These are phyloP conservation scores for Callinectes sapidus DNA, from an alignment of 2,888 invertebrate species.

Conservation along the genomic window DNA sequence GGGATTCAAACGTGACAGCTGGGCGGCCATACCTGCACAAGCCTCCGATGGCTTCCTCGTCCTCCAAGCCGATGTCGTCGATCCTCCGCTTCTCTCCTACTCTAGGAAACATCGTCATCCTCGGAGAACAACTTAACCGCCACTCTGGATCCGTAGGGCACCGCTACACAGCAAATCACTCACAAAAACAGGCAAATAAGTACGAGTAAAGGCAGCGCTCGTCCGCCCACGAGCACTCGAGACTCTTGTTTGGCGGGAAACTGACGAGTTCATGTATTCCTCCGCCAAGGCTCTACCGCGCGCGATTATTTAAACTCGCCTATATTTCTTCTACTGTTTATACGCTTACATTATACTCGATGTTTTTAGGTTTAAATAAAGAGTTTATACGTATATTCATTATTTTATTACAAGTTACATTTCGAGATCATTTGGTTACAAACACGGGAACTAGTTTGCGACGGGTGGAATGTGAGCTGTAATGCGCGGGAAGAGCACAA, in stretches of 20 bases:
- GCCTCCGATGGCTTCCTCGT: slow-evolving; percentile 73
- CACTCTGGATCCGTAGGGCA: slow-evolving; percentile 49
- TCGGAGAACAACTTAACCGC: slow-evolving; percentile 50
- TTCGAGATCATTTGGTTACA: not conserved
- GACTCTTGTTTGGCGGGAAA: slow-evolving; percentile 73
- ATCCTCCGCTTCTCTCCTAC: slow-evolving; percentile 72
- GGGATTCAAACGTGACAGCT: slow-evolving; percentile 58
- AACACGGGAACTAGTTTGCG: slow-evolving; percentile 69
- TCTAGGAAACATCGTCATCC: slow-evolving; percentile 72
- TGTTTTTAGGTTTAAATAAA: not conserved
- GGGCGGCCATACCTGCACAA: slow-evolving; percentile 72
- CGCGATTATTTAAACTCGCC: slow-evolving; percentile 71
- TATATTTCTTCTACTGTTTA: slow-evolving; percentile 16
- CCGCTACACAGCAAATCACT: slow-evolving; percentile 62
- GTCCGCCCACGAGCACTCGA: slow-evolving; percentile 68
- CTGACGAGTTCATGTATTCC: slow-evolving; percentile 65
- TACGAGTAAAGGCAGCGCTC: slow-evolving; percentile 67
- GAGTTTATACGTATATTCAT: not conserved
- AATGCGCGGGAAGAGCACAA: slow-evolving; percentile 71
- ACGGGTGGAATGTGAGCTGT: slow-evolving; percentile 57
- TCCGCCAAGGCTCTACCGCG: slow-evolving; percentile 72
- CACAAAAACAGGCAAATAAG: slow-evolving; percentile 66
- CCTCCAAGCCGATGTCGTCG: slow-evolving; percentile 72
- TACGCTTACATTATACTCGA: slow-evolving; percentile 15
- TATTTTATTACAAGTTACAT: not conserved